Conservation (phyloP, 2,113 vertebrate species). For the Myrmecophaga tridactyla region DNA sequence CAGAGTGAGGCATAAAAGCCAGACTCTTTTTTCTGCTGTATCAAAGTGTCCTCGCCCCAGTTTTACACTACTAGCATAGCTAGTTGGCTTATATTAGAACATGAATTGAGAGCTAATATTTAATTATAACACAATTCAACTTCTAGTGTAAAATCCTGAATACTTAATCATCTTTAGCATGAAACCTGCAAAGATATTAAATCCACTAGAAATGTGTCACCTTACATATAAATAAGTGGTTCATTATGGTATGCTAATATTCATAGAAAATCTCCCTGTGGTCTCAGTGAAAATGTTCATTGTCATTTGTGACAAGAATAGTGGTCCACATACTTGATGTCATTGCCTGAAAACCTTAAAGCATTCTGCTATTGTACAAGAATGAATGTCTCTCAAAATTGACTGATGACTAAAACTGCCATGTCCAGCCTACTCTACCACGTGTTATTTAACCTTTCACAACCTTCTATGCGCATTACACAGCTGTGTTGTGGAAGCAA, state of each 20-base stretch:
- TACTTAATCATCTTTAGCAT: slow-evolving; percentile 34
- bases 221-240: slow-evolving; percentile 61
- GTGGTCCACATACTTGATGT: slow-evolving; percentile 42
- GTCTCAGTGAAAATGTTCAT: slow-evolving; percentile 55
- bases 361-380: slow-evolving; percentile 52
- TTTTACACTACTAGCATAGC: slow-evolving; percentile 47
- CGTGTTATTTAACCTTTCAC: slow-evolving; percentile 79
- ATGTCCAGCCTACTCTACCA: slow-evolving; percentile 35
- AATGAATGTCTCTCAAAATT: slow-evolving; percentile 73
- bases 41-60: not conserved
- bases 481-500: slow-evolving; percentile 62
- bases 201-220: slow-evolving; percentile 45
- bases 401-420: slow-evolving; percentile 79
- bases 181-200: slow-evolving; percentile 48
- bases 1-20: slow-evolving; percentile 43
- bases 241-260: slow-evolving; percentile 20
- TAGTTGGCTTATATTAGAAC: slow-evolving; percentile 36
- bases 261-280: slow-evolving; percentile 50
- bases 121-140: slow-evolving; percentile 43
- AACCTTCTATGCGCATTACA: slow-evolving; percentile 45
- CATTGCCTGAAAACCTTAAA: slow-evolving; percentile 46
- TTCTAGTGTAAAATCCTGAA: slow-evolving; percentile 36
- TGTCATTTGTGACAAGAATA: slow-evolving; percentile 61
- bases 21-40: slow-evolving; percentile 33
- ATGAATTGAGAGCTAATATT: slow-evolving; percentile 31